Evolutionary conservation across 1,140 invertebrate species (phyloP).

Genomic region (Papilio glaucus): DNA sequence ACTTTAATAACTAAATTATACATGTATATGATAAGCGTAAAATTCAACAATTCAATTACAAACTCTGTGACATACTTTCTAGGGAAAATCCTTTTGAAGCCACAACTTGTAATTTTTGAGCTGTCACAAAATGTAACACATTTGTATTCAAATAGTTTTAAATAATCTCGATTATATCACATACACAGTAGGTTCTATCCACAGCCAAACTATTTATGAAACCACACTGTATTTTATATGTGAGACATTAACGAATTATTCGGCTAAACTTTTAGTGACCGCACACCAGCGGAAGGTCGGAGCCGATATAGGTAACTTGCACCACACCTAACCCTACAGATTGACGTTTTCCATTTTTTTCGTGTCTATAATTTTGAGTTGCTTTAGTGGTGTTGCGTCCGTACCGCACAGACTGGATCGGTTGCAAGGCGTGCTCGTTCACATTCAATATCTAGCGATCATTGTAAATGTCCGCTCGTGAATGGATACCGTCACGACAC

Average conservation of each 20-base stretch:
- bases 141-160: conserved; percentile 41
- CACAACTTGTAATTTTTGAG: conserved; percentile 63
- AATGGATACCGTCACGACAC: conserved; percentile 68
- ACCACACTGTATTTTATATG: conserved; percentile 70
- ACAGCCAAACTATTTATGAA: conserved; percentile 47
- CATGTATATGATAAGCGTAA: neutral
- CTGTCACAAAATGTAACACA: conserved; percentile 48
- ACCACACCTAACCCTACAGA: conserved; percentile 81
- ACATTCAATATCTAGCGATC: conserved; percentile 76
- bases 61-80: conserved; percentile 83
- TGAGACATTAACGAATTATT: conserved; percentile 81
- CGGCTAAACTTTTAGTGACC: conserved; percentile 87
- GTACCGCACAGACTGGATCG: conserved; percentile 81
- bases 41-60: conserved; percentile 42
- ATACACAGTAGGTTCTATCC: conserved; percentile 46
- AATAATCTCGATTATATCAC: conserved; percentile 45
- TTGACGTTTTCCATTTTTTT: conserved; percentile 82
- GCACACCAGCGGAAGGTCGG: conserved; percentile 89
- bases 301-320: conserved; percentile 89
- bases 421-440: conserved; percentile 80
- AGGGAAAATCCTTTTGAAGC: conserved; percentile 59
- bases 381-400: conserved; percentile 83
- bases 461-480: conserved; percentile 81
- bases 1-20: conserved; percentile 40
- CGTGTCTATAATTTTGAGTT: conserved; percentile 82